Base-by-base conservation (phyloP, 2,888 invertebrate species). In the Graphium colonna region DNA sequence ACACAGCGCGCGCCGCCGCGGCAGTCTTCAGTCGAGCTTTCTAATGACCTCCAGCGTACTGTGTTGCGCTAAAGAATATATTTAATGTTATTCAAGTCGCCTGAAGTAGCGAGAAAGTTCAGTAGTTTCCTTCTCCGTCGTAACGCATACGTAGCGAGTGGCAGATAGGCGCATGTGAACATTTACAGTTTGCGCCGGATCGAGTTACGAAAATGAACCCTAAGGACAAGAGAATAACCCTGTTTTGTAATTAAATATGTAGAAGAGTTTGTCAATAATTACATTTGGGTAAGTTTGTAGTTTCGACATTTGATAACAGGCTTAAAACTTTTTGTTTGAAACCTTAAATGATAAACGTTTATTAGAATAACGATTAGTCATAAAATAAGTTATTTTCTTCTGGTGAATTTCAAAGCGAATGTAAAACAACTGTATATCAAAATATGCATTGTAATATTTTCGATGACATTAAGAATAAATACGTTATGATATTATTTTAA, bases 31-130 rank as follows among this genome's bases (percentile, higher is more conserved):
- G 78, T 77, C 71, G 82, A 79, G 83, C 86, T 79, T 84, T 85
- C 87, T 88, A 88, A 89, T 89, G 87, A 89, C 88, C 86, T 78
- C 87, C 83, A 79, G 87, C 87, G 84, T 82, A 79, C 77, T 72
- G 74, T 74, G 87, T 75, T 81, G 80, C 79, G 81, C 75, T 75
- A 63, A 73, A 72, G 73, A 69, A 73, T 71, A 68, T 65, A 75
- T 65, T 68, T 71, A 71, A 69, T 68, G 69, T 64, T 60, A 71
- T 65, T 68, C 61, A 70, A 73, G 67, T 69, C 67, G 65, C 71
- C 73, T 74, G 75, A 80, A 81, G 16, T 33, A 41, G 21, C n/a
- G 15, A 1, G 33, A 50, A 47, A 52, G 47, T 52, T 47, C 41
- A 46, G 26, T 12, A 46, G 26, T 42, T 26, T 42, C 18, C 16